Percentiles rank a stretch among this genome's conserved stretches.
Evolutionary conservation across 2,888 invertebrate species (phyloP).

Genomic region (Machimus atricapillus): DNA sequence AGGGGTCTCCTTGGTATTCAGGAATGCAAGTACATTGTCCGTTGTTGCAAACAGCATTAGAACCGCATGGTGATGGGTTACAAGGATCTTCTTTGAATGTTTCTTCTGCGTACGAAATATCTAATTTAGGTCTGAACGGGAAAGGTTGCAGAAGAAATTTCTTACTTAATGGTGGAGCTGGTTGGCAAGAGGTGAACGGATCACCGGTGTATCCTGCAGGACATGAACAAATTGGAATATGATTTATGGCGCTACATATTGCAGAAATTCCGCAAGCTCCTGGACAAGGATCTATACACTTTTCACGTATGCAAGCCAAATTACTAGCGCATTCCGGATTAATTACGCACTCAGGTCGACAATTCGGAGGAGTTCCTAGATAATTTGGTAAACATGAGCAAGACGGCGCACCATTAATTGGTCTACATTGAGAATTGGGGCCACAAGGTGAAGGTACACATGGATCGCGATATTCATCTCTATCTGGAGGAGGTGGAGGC

Average conservation of each 20-base stretch:
- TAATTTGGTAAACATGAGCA: slow-evolving; percentile 74
- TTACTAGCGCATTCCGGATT: slow-evolving; percentile 77
- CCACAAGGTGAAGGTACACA: slow-evolving; percentile 73
- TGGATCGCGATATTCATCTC: slow-evolving; percentile 62
- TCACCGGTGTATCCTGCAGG: slow-evolving; percentile 65
- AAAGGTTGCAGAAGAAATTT: background rate
- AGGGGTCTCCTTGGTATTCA: slow-evolving; percentile 78
- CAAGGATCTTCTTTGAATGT: slow-evolving; percentile 65
- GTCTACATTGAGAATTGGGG: slow-evolving; percentile 69
- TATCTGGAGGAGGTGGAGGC: slow-evolving; percentile 53
- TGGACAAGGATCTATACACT: slow-evolving; percentile 79
- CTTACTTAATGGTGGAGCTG: slow-evolving; percentile 65
- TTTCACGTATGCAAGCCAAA: slow-evolving; percentile 77
- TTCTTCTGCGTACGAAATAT: slow-evolving; percentile 39
- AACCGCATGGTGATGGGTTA: slow-evolving; percentile 77
- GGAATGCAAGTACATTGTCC: slow-evolving; percentile 71
- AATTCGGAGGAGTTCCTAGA: slow-evolving; percentile 78
- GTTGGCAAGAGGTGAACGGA: slow-evolving; percentile 68
- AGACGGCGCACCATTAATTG: slow-evolving; percentile 67
- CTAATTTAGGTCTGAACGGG: background rate
- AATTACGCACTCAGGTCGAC: slow-evolving; percentile 76
- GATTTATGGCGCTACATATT: slow-evolving; percentile 76
- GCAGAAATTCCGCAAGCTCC: slow-evolving; percentile 79
- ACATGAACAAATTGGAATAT: slow-evolving; percentile 75
- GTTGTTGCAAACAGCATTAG: slow-evolving; percentile 73